Evolutionary conservation across 2,113 vertebrate genomes (phyloP), one percentile per base, ranked within the genome.

Genomic region (Scytalopus superciliaris): DNA sequence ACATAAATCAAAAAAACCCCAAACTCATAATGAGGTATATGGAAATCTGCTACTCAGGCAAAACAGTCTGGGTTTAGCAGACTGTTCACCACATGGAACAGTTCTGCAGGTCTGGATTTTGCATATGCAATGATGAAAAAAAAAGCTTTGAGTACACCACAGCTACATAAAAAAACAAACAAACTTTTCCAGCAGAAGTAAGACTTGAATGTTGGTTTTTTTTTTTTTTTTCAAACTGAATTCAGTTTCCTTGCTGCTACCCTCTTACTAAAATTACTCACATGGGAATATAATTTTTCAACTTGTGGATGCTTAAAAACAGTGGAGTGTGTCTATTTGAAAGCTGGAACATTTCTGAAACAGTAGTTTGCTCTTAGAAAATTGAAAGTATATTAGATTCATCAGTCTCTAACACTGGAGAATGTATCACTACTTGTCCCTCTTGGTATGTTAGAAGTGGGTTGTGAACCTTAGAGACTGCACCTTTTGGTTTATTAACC

Each of bases 41-140:
- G 76, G 93, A 96, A 97, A 97, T 96, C 85, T 97, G 93, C 90
- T 87, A 86, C 85, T 96, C 93, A 89, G 89, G 94, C 93, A 96
- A 97, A 97, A 96, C 93, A 95, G 92, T 96, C 95, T 95, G 96
- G 84, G 74, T 94, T 95, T 86, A 94, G 87, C 94, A 96, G 91
- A 96, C 89, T 95, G 93, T 80, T 95, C 93, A 93, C 91, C 92
- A 96, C 94, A 97, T 94, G 94, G 93, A 96, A 95, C 72, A 88
- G 85, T 70, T 96, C 91, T 88, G 57, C 91, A 91, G 82, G 87
- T 91, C 95, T 96, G 92, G 63, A 74, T 94, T 97, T 95, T 96
- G 90, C 94, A 96, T 93, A 97, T 95, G 92, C 80, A 95, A 84
- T 0, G 31, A 84, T n/a, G 49, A 63, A 67, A 82, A 89, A 47